A percentile compares a stretch with the other conserved stretches of the same genome.
phyloP scores from a whole-genome alignment of 2,113 vertebrate genomes.

The Okapia johnstoni region DNA sequence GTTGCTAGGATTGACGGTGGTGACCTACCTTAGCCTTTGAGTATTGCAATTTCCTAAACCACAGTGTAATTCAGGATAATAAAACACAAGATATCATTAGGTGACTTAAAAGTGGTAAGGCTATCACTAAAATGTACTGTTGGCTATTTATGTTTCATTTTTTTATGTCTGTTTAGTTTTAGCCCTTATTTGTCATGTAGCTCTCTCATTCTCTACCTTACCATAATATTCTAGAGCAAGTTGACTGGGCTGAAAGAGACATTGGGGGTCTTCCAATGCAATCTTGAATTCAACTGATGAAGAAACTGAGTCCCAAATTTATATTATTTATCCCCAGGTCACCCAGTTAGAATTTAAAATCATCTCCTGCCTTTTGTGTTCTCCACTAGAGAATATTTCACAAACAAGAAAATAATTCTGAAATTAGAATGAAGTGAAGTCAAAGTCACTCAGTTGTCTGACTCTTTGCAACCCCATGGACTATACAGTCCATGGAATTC shows the following conservation, averaged over 20 bases:
- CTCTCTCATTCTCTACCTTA: constrained; percentile 11
- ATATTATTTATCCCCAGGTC: neutral
- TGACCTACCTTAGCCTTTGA: constrained; percentile 51
- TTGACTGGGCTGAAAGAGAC: neutral
- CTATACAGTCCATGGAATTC: neutral
- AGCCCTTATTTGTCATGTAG: neutral
- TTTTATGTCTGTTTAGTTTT: constrained; percentile 17
- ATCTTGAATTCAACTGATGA: neutral
- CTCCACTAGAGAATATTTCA: constrained; percentile 23
- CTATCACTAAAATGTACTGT: constrained; percentile 25
- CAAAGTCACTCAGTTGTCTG: neutral
- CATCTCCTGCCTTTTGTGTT: neutral
- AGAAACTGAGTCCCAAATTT: neutral
- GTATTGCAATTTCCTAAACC: constrained; percentile 35
- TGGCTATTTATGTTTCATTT: constrained; percentile 43
- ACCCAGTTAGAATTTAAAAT: constrained; percentile 22
- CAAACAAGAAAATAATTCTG: constrained; percentile 30
- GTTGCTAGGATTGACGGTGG: neutral
- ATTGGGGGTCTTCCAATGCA: neutral
- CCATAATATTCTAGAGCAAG: neutral
- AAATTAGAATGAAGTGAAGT: neutral
- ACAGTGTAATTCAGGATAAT: constrained; percentile 58
- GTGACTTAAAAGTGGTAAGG: constrained; percentile 55
- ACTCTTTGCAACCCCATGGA: neutral
- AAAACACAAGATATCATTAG: constrained; percentile 61